Evolutionary conservation across 2,888 invertebrate species (phyloP).

Genomic region (Fragum sueziense): DNA sequence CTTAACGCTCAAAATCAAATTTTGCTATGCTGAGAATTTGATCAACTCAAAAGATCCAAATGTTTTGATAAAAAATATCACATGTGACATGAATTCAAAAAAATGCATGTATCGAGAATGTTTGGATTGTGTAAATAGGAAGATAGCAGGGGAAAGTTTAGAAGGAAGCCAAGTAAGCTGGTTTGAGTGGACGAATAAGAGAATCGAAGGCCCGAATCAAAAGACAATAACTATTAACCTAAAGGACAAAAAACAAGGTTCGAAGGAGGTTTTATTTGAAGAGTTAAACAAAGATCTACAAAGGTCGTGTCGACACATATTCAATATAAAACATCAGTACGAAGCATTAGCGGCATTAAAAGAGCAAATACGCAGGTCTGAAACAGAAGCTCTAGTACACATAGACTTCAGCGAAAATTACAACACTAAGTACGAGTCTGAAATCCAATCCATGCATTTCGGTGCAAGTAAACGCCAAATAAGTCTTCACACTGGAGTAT

Average conservation of each 20-base stretch:
- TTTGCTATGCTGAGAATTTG: slow-evolving; percentile 13
- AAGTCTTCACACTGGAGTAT: slow-evolving; percentile 6
- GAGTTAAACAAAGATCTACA: not conserved
- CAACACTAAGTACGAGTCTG: not conserved
- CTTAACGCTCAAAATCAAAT: slow-evolving; percentile 30
- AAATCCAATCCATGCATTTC: slow-evolving; percentile 25
- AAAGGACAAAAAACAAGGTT: not conserved
- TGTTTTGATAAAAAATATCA: slow-evolving; percentile 17
- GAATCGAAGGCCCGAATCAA: not conserved
- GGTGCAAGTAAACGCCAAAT: slow-evolving; percentile 5
- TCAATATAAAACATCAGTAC: not conserved
- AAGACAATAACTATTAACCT: not conserved
- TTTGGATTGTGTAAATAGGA: not conserved
- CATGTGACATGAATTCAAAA: slow-evolving; percentile 30
- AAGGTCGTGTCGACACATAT: slow-evolving; percentile 11
- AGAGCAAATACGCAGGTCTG: not conserved
- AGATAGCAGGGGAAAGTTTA: not conserved
- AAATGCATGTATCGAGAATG: slow-evolving; percentile 37
- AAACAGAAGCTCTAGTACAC: not conserved
- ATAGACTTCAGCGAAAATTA: slow-evolving; percentile 11
- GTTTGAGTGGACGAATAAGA: not conserved
- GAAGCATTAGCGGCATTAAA: not conserved
- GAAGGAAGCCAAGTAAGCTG: not conserved
- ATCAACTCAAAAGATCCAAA: slow-evolving; percentile 26
- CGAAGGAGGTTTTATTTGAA: not conserved